These are phyloP conservation scores for Agrochola litura DNA, from an alignment of 2,888 invertebrate species.

Conservation along the genomic window DNA sequence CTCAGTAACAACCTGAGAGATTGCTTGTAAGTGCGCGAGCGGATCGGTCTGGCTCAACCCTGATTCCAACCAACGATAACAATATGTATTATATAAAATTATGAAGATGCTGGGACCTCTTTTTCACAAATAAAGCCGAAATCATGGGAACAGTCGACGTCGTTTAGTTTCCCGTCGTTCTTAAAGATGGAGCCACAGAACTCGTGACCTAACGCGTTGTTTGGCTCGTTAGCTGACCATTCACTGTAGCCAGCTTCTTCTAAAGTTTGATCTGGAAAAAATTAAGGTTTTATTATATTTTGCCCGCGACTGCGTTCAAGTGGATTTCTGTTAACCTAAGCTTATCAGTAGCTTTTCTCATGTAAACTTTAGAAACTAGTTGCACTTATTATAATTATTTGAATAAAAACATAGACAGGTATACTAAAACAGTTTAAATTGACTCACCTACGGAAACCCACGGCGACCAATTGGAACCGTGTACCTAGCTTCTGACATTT, in stretches of 20 bases:
- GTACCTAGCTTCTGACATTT: too few species aligned
- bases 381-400: too few species aligned
- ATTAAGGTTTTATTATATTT: background rate
- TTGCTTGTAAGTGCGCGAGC: background rate
- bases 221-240: constrained; percentile 80
- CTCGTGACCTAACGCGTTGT: constrained; percentile 73
- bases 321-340: background rate
- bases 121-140: constrained; percentile 81
- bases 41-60: background rate
- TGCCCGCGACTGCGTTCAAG: background rate
- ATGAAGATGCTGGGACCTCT: constrained; percentile 60
- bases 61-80: background rate
- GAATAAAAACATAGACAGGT: too few species aligned
- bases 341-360: too few species aligned
- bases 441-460: too few species aligned
- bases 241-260: constrained; percentile 77
- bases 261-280: constrained; percentile 80
- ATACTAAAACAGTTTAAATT: too few species aligned
- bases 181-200: constrained; percentile 78
- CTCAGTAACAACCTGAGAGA: background rate
- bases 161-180: constrained; percentile 79
- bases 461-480: too few species aligned
- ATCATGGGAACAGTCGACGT: constrained; percentile 70
- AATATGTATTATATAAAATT: background rate
- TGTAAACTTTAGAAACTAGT: too few species aligned